Percentiles rank a stretch among this genome's conserved stretches.
phyloP scores from a whole-genome alignment of 2,113 vertebrate species.

The Orcinus orca region DNA sequence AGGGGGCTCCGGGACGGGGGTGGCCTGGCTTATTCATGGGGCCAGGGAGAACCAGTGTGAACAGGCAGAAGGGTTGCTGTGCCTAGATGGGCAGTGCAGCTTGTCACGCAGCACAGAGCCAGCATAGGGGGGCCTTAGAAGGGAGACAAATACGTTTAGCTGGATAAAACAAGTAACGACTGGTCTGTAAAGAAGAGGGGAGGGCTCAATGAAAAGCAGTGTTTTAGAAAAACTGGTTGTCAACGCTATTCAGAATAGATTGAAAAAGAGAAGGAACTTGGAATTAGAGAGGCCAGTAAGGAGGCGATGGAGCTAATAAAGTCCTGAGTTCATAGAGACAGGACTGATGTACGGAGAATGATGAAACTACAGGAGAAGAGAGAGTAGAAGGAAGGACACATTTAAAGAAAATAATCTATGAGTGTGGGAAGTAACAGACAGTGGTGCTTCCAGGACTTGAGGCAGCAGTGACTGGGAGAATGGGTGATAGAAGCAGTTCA shows the following conservation, averaged over 20 bases:
- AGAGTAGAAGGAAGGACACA: neutral
- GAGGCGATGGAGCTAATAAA: neutral
- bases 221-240: neutral
- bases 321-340: neutral
- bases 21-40: neutral
- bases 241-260: neutral
- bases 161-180: neutral
- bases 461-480: neutral
- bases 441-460: neutral
- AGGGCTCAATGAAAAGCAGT: neutral
- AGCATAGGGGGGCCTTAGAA: neutral
- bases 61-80: neutral
- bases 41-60: neutral
- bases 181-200: neutral
- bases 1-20: too few species aligned
- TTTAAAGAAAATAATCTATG: neutral
- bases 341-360: neutral
- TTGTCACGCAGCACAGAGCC: neutral
- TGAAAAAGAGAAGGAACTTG: neutral
- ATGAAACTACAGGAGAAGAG: neutral
- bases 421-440: neutral
- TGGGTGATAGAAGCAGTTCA: neutral
- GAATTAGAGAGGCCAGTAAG: neutral
- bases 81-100: neutral
- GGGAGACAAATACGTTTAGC: neutral